Percentiles rank a stretch among this genome's conserved stretches.
phyloP scores from a whole-genome alignment of 30 jellyfish, hydroid and myxozoan genomes.

The Hydra vulgaris region DNA sequence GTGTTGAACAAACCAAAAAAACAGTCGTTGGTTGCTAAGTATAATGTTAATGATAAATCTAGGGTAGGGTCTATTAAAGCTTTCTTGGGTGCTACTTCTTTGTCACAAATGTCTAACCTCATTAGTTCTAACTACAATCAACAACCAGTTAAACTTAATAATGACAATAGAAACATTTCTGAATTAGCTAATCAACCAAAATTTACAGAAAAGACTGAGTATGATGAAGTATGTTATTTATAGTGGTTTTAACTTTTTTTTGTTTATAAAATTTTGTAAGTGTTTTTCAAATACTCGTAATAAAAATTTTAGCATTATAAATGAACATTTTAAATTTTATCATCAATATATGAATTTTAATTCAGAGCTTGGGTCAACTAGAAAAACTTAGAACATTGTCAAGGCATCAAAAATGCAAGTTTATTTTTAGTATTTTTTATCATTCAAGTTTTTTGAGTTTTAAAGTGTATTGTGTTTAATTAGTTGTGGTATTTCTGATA shows the following conservation, averaged over 20 bases:
- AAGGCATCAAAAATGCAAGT: not conserved
- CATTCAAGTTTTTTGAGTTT: too few relatives aligned
- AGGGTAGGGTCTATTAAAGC: not conserved
- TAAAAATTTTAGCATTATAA: too few relatives aligned
- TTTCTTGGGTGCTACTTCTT: not conserved
- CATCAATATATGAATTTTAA: not conserved
- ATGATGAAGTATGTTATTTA: not conserved
- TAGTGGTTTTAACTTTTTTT: not conserved
- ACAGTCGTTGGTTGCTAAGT: not conserved
- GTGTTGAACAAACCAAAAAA: not conserved
- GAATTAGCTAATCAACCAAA: not conserved
- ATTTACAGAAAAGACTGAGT: not conserved
- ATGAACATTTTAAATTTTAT: too few relatives aligned
- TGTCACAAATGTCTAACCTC: not conserved
- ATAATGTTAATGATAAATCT: not conserved
- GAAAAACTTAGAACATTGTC: not conserved
- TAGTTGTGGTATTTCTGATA: too few relatives aligned
- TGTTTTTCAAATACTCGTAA: too few relatives aligned
- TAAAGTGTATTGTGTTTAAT: too few relatives aligned
- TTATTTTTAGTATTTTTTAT: not conserved
- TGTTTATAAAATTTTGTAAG: not conserved
- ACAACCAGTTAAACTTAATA: not conserved
- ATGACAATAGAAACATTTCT: not conserved
- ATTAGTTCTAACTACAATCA: not conserved
- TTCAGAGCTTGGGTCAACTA: not conserved